Evolutionary conservation across 2,888 invertebrate genomes (phyloP).

Genomic region (Synanthedon tipuliformis): DNA sequence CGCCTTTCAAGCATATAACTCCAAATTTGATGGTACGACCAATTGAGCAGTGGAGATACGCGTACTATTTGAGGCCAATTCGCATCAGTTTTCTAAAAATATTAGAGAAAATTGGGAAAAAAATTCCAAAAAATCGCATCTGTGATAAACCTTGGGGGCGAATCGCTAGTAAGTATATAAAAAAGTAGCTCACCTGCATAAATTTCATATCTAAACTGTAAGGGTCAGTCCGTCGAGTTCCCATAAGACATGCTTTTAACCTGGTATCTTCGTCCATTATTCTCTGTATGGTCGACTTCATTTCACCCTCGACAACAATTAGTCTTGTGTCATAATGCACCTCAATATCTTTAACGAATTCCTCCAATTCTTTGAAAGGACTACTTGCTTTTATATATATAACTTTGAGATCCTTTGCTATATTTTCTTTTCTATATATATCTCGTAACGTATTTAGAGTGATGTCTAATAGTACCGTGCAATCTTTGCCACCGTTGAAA

Average conservation of each 20-base stretch:
- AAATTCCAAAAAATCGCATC: neutral
- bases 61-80: slow-evolving; percentile 93
- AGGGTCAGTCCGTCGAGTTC: slow-evolving; percentile 90
- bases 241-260: slow-evolving; percentile 91
- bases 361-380: slow-evolving; percentile 88
- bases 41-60: slow-evolving; percentile 90
- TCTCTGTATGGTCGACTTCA: slow-evolving; percentile 77
- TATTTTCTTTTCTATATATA: slow-evolving; percentile 28
- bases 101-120: neutral
- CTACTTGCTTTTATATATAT: slow-evolving; percentile 85
- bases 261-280: slow-evolving; percentile 69
- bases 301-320: slow-evolving; percentile 74
- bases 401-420: slow-evolving; percentile 70
- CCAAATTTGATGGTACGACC: slow-evolving; percentile 95
- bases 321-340: slow-evolving; percentile 80
- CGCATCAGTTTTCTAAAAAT: slow-evolving; percentile 79
- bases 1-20: slow-evolving; percentile 80
- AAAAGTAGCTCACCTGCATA: slow-evolving; percentile 72
- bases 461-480: slow-evolving; percentile 84
- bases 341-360: slow-evolving; percentile 80
- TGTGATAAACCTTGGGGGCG: neutral
- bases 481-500: slow-evolving; percentile 99
- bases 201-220: slow-evolving; percentile 74
- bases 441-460: slow-evolving; percentile 37
- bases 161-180: too few species aligned